Percentiles rank a stretch among this genome's conserved stretches.
Conservation (phyloP, 2,888 invertebrate genomes). For the Parnassius orleans region DNA sequence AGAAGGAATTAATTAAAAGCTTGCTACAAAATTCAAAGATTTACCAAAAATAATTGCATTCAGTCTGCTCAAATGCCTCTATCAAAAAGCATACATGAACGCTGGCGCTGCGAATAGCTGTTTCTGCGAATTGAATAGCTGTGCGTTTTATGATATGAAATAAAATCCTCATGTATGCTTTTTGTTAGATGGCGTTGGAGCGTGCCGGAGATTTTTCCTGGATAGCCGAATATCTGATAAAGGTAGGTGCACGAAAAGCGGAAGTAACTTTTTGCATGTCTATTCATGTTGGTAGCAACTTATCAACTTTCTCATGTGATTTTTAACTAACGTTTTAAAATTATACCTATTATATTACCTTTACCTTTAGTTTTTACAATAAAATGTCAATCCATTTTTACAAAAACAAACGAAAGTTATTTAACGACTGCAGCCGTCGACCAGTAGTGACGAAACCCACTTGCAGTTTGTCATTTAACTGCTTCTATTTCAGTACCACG, state of each 20-base stretch:
- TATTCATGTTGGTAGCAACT: neutral
- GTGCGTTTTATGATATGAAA: conserved; percentile 51
- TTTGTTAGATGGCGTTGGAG: conserved; percentile 62
- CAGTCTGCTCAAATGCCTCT: conserved; percentile 35
- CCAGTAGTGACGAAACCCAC: too few species aligned
- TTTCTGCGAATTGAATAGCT: conserved; percentile 66
- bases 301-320: too few species aligned
- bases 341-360: neutral
- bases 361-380: neutral
- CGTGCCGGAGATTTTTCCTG: conserved; percentile 13
- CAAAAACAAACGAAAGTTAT: too few species aligned
- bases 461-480: too few species aligned
- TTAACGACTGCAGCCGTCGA: too few species aligned
- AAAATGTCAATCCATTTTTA: too few species aligned
- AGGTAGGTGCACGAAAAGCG: conserved; percentile 18
- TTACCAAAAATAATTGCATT: conserved; percentile 10
- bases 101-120: conserved; percentile 55
- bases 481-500: too few species aligned
- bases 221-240: conserved; percentile 12
- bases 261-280: neutral
- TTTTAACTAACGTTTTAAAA: neutral
- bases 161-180: conserved; percentile 59
- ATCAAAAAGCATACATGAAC: conserved; percentile 62
- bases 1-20: neutral
- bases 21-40: neutral